Base-by-base conservation (phyloP, 2,797 vertebrate genomes). In the Salarias fasciatus region DNA sequence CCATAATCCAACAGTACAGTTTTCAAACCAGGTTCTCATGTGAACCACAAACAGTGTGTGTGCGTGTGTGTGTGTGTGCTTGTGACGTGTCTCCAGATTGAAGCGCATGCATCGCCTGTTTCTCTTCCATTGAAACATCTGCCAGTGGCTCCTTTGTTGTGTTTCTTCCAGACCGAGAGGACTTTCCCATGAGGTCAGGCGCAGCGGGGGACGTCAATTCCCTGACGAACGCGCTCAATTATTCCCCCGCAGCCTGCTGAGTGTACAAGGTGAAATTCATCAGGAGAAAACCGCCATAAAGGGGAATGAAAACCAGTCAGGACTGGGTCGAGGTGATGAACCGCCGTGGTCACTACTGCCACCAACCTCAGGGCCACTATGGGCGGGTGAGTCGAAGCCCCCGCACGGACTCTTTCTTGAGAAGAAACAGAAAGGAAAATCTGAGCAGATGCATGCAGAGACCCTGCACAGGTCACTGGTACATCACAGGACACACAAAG, bases 181-280 rank as follows among this genome's bases (percentile, higher is more conserved):
- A 84, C 75, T 81, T 88, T 86, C 80, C 77, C 79, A 82, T 82
- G 72, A 86, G 78, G 73, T 86, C 76, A 86, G 6, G 33, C 33
- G 6, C 33, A 60, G 43, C 63, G 55, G 75, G 55, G 55, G 65
- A 53, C 53, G 59, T 69, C 50, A 29, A 61, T 30, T 24, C 37
- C 54, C 29, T 14, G 44, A 67, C 73, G 2, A 72, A 50, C 59
- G 47, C 7, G 37, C 54, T 61, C 37, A 61, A 67, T 31, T 53
- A 69, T 63, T 65, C 65, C 53, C 52, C 75, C 53, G n/a, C 70
- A 65, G 7, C 35, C 5, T 12, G 6, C 43, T 9, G 31, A 68
- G 58, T 49, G 43, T 11, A 48, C 36, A 12, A 62, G 28, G 47
- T 58, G n/a, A 79, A 54, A 55, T 54, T 45, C n/a, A 62, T 36